Percentiles rank a stretch among this genome's conserved stretches.
phyloP scores from a whole-genome alignment of 2,113 vertebrate genomes.

The Antechinus flavipes region DNA sequence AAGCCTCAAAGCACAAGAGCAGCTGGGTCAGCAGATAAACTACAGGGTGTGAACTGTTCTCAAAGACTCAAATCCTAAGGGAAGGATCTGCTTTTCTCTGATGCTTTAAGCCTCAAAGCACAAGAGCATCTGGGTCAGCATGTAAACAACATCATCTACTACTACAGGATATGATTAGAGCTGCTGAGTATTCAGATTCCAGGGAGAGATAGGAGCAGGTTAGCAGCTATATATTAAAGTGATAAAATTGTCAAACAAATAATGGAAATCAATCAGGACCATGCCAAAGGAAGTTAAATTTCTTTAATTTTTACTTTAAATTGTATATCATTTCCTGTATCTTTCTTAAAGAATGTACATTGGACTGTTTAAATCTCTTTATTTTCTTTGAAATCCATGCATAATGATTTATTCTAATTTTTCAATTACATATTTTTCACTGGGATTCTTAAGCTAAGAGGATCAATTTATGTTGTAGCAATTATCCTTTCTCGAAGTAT shows the following conservation, averaged over 20 bases:
- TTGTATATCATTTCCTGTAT: not conserved
- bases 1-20: not conserved
- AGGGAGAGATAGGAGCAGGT: not conserved
- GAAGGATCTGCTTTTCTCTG: not conserved
- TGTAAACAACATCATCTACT: not conserved
- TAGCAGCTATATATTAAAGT: not conserved
- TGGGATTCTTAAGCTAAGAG: not conserved
- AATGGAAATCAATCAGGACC: not conserved
- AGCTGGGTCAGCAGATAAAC: constrained; percentile 4
- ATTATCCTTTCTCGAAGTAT: not conserved
- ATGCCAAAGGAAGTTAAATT: not conserved
- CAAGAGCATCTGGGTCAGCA: not conserved
- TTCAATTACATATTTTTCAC: not conserved
- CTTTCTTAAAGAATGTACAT: not conserved
- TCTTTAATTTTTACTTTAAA: not conserved
- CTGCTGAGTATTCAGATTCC: not conserved
- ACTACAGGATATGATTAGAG: not conserved
- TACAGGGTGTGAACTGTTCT: not conserved
- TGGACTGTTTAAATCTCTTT: not conserved
- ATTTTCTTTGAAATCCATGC: not conserved
- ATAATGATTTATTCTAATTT: not conserved
- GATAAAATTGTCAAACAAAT: not conserved
- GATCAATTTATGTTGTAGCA: not conserved
- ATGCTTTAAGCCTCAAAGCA: constrained; percentile 4
- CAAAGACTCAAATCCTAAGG: constrained; percentile 1